Evolutionary conservation across 2,113 vertebrate genomes (phyloP).

Genomic region (Eolophus roseicapilla): DNA sequence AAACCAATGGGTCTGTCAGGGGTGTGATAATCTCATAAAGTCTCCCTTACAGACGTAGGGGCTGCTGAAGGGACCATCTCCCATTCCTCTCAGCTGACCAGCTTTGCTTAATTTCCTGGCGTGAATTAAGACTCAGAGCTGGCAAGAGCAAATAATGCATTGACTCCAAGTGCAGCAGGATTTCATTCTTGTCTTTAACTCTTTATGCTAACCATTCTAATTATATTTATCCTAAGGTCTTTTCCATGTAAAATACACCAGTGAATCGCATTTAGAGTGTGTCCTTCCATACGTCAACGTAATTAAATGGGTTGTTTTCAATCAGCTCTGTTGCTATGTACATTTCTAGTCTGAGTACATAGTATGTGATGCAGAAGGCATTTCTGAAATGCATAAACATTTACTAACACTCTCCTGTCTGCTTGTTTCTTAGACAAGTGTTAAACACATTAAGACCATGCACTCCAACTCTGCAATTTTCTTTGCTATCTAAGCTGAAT

Average conservation of each 20-base stretch:
- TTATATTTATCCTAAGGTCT: neutral
- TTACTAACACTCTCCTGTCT: slow-evolving; percentile 53
- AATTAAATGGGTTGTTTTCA: slow-evolving; percentile 28
- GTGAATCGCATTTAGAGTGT: neutral
- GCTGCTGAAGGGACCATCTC: neutral
- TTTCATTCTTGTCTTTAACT: neutral
- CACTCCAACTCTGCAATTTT: neutral
- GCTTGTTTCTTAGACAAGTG: slow-evolving; percentile 43
- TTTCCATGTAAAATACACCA: neutral
- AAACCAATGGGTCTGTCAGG: neutral
- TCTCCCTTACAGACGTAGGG: neutral
- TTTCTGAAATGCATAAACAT: slow-evolving; percentile 73
- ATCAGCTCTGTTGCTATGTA: slow-evolving; percentile 38
- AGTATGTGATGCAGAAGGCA: slow-evolving; percentile 58
- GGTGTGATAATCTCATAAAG: neutral
- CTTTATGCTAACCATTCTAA: neutral
- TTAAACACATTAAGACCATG: slow-evolving; percentile 20
- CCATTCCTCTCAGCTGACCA: neutral
- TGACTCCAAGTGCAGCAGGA: neutral
- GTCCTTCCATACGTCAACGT: neutral
- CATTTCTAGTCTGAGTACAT: slow-evolving; percentile 16
- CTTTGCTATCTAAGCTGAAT: slow-evolving; percentile 11
- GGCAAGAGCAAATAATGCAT: neutral
- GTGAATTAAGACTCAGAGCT: neutral
- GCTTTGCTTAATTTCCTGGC: neutral